These are phyloP conservation scores for Physella acuta DNA, from an alignment of 1,140 invertebrate genomes.

Conservation along the genomic window DNA sequence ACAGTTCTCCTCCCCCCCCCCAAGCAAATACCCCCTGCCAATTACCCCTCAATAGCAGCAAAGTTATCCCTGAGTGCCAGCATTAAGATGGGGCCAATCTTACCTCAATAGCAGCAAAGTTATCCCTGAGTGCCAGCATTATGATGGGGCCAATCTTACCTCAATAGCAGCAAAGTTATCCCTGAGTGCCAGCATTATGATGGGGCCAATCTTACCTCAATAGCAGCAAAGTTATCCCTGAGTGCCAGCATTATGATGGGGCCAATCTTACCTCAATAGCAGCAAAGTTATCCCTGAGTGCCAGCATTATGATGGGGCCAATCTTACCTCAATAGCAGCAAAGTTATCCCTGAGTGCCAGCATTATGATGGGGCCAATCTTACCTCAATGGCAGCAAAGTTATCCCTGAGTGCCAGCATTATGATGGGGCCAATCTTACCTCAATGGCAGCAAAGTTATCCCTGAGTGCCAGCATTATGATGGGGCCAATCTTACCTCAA, in stretches of 20 bases:
- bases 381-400: too few relatives aligned
- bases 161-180: too few relatives aligned
- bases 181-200: too few relatives aligned
- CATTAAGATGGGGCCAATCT: slow-evolving; percentile 71
- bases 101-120: too few relatives aligned
- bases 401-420: slow-evolving; percentile 74
- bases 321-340: slow-evolving; percentile 59
- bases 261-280: slow-evolving; percentile 61
- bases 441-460: too few relatives aligned
- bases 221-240: slow-evolving; percentile 67
- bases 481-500: slow-evolving; percentile 61
- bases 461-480: too few relatives aligned
- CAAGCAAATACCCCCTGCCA: too few relatives aligned
- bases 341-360: slow-evolving; percentile 73
- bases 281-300: slow-evolving; percentile 70
- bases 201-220: slow-evolving; percentile 59
- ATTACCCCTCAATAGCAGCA: too few relatives aligned
- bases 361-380: slow-evolving; percentile 73
- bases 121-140: too few relatives aligned
- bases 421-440: slow-evolving; percentile 74
- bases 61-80: too few relatives aligned
- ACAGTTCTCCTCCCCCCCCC: too few relatives aligned
- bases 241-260: slow-evolving; percentile 77
- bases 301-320: slow-evolving; percentile 74
- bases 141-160: slow-evolving; percentile 42